These are phyloP conservation scores for Lycorma delicatula DNA, from an alignment of 1,140 invertebrate species.

Conservation along the genomic window DNA sequence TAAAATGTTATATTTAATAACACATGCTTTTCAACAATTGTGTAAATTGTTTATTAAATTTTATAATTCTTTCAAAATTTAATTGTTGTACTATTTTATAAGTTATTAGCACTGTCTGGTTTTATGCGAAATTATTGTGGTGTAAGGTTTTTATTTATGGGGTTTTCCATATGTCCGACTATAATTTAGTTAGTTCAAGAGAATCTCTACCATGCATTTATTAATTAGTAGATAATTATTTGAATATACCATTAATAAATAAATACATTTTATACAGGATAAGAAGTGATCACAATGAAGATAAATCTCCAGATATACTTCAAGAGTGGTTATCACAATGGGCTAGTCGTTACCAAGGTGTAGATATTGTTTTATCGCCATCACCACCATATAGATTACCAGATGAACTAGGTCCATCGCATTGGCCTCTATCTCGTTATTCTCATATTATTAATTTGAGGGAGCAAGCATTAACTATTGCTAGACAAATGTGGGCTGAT, in stretches of 20 bases:
- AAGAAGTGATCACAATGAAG: slow-evolving; percentile 78
- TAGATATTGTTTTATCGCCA: slow-evolving; percentile 53
- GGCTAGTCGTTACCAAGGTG: slow-evolving; percentile 57
- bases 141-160: too few species aligned
- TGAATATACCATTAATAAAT: background rate
- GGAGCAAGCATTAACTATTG: slow-evolving; percentile 66
- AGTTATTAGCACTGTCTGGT: background rate
- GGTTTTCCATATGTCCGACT: background rate
- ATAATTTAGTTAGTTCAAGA: background rate
- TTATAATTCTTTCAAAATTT: too few species aligned
- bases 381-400: slow-evolving; percentile 38
- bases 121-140: too few species aligned
- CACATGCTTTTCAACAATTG: too few species aligned
- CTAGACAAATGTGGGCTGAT: slow-evolving; percentile 70
- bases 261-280: slow-evolving; percentile 52
- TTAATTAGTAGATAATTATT: background rate
- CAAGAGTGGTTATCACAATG: slow-evolving; percentile 59
- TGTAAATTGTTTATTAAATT: too few species aligned
- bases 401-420: slow-evolving; percentile 56
- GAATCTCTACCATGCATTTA: background rate
- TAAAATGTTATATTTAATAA: too few species aligned
- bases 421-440: slow-evolving; percentile 73
- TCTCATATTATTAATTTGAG: slow-evolving; percentile 70
- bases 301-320: slow-evolving; percentile 64
- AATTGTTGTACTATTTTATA: background rate